These are phyloP conservation scores for Drosophila kanapiae DNA, from an alignment of 1,140 invertebrate genomes.

Conservation along the genomic window DNA sequence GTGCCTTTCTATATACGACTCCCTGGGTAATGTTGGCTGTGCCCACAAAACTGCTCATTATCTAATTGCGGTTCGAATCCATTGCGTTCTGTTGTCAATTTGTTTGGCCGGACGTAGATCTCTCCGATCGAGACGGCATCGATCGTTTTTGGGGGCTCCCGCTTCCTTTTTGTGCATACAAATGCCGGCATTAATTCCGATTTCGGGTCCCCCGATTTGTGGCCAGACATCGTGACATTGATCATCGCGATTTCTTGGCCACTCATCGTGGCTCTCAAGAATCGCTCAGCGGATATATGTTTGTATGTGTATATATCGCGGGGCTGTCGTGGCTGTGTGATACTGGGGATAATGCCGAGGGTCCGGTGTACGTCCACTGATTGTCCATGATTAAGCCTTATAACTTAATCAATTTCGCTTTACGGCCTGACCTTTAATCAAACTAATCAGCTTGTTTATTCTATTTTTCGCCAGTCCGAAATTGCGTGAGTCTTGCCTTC, in stretches of 20 bases:
- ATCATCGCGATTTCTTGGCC: slow-evolving; percentile 24
- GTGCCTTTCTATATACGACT: slow-evolving; percentile 47
- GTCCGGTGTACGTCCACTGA: slow-evolving; percentile 14
- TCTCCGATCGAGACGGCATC: slow-evolving; percentile 37
- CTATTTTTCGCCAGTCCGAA: slow-evolving; percentile 38
- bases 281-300: slow-evolving; percentile 13
- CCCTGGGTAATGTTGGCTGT: slow-evolving; percentile 12
- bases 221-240: slow-evolving; percentile 23
- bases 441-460: slow-evolving; percentile 41
- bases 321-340: not conserved
- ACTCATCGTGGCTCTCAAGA: slow-evolving; percentile 38
- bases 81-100: slow-evolving; percentile 18
- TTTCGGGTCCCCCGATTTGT: slow-evolving; percentile 22
- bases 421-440: slow-evolving; percentile 42
- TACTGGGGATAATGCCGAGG: slow-evolving; percentile 17
- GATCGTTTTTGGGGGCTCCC: slow-evolving; percentile 9
- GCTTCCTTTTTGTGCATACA: slow-evolving; percentile 33
- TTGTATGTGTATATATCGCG: not conserved
- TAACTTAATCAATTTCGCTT: slow-evolving; percentile 36
- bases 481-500: not conserved
- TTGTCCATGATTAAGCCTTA: slow-evolving; percentile 42
- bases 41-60: slow-evolving; percentile 51
- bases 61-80: slow-evolving; percentile 42
- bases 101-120: slow-evolving; percentile 41
- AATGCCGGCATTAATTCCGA: slow-evolving; percentile 30